Conservation (phyloP, 2,113 vertebrate species). For the Syngnathus typhle region DNA sequence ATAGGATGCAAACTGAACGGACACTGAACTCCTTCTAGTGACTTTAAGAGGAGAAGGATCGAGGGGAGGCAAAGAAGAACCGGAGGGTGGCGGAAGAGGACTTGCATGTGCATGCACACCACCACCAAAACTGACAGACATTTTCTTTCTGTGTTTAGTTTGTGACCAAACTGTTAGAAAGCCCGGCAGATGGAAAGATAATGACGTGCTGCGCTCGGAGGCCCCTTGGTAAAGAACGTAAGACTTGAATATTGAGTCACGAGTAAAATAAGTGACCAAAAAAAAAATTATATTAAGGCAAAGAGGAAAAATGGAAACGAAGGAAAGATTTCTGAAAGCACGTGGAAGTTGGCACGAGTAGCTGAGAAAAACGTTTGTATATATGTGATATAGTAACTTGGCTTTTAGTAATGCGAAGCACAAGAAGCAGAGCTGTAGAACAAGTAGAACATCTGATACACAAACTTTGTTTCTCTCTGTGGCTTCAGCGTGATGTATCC, state of each 20-base stretch:
- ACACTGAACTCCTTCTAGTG: slow-evolving; percentile 27
- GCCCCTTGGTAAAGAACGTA: slow-evolving; percentile 27
- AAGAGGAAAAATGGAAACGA: slow-evolving; percentile 9
- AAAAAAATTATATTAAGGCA: background rate
- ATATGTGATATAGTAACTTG: slow-evolving; percentile 61
- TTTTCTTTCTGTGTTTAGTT: slow-evolving; percentile 66
- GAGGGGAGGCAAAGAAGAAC: slow-evolving; percentile 10
- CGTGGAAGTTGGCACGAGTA: slow-evolving; percentile 45
- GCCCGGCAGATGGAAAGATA: slow-evolving; percentile 20
- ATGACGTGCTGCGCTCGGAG: slow-evolving; percentile 26
- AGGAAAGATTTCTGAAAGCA: slow-evolving; percentile 27
- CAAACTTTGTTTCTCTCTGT: slow-evolving; percentile 76
- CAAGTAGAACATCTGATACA: slow-evolving; percentile 81
- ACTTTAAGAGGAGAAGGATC: slow-evolving; percentile 15
- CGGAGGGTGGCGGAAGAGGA: slow-evolving; percentile 53
- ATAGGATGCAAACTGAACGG: slow-evolving; percentile 11
- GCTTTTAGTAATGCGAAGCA: slow-evolving; percentile 71
- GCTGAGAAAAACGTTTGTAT: slow-evolving; percentile 59
- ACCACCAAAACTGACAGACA: slow-evolving; percentile 55
- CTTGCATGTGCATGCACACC: slow-evolving; percentile 99
- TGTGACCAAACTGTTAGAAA: slow-evolving; percentile 50
- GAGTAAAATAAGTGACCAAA: background rate
- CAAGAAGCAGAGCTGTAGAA: slow-evolving; percentile 75
- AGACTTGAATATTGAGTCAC: background rate
- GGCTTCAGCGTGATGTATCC: slow-evolving; percentile 78